phyloP scores from a whole-genome alignment of 2,888 invertebrate species.

The Drosophila prolongata region DNA sequence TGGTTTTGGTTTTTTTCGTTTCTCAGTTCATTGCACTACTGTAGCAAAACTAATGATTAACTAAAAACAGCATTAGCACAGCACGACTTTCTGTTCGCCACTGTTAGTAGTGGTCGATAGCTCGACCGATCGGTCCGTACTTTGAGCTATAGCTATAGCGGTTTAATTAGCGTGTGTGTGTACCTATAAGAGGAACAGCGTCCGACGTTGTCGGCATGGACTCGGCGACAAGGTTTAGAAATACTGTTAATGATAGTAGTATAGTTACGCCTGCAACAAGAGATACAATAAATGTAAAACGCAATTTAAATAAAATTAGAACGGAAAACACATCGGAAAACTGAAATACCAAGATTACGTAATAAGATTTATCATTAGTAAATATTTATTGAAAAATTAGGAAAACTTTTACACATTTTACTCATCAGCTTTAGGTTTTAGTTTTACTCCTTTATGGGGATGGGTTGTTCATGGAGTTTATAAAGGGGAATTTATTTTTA shows the following conservation, averaged over 20 bases:
- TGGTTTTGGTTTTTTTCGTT: conserved; percentile 43
- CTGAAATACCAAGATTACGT: conserved; percentile 58
- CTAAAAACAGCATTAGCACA: conserved; percentile 73
- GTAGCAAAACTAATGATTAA: conserved; percentile 75
- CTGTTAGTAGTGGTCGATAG: conserved; percentile 24
- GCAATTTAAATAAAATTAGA: conserved; percentile 71
- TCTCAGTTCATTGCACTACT: conserved; percentile 73
- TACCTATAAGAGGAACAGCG: conserved; percentile 93
- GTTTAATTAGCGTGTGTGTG: conserved; percentile 76
- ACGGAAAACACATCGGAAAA: conserved; percentile 65
- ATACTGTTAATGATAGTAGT: conserved; percentile 98
- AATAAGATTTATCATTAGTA: conserved; percentile 56
- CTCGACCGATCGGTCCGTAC: conserved; percentile 27
- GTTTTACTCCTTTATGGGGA: conserved; percentile 32
- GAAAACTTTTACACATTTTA: conserved; percentile 46
- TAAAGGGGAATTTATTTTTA: conserved; percentile 16
- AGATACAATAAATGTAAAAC: conserved; percentile 78
- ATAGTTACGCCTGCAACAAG: conserved; percentile 95
- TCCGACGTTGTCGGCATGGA: conserved; percentile 96
- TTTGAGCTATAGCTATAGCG: conserved; percentile 45
- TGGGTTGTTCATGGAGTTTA: conserved; percentile 40
- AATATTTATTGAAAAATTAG: conserved; percentile 35
- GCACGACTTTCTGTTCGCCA: conserved; percentile 51
- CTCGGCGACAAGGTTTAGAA: conserved; percentile 98
- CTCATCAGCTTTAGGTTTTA: conserved; percentile 37